phyloP scores from a whole-genome alignment of 2,888 invertebrate species.

The Merodon equestris region DNA sequence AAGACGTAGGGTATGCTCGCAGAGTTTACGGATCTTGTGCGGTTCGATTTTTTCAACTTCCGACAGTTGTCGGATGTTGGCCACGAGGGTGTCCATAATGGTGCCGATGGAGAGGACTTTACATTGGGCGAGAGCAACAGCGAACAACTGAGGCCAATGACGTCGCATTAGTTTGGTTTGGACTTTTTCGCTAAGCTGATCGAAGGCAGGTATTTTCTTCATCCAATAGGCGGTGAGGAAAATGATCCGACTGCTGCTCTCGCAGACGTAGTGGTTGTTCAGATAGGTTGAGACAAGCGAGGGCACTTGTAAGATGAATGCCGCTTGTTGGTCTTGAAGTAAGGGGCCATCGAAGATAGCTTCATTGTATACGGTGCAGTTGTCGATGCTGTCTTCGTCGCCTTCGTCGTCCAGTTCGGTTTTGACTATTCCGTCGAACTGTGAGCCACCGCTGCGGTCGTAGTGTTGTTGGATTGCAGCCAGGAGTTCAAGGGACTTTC shows the following conservation, averaged over 20 bases:
- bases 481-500: slow-evolving; percentile 86
- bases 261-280: slow-evolving; percentile 96
- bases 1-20: slow-evolving; percentile 88
- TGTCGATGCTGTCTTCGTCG: slow-evolving; percentile 71
- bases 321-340: slow-evolving; percentile 84
- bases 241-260: slow-evolving; percentile 94
- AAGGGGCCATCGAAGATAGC: slow-evolving; percentile 82
- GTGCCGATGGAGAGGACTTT: slow-evolving; percentile 87
- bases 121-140: slow-evolving; percentile 93
- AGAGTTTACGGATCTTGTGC: slow-evolving; percentile 86
- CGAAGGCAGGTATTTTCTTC: slow-evolving; percentile 89
- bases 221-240: slow-evolving; percentile 96
- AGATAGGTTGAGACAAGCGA: slow-evolving; percentile 92
- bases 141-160: slow-evolving; percentile 96
- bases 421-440: slow-evolving; percentile 51
- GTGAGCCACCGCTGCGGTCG: slow-evolving; percentile 72
- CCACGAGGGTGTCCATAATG: slow-evolving; percentile 87
- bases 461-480: slow-evolving; percentile 76
- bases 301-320: slow-evolving; percentile 88
- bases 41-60: slow-evolving; percentile 86
- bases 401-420: slow-evolving; percentile 67
- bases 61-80: slow-evolving; percentile 80
- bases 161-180: slow-evolving; percentile 91
- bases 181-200: slow-evolving; percentile 88
- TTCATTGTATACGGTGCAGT: slow-evolving; percentile 73